Base-by-base conservation (phyloP, 2,797 vertebrate genomes). In the Malacoctenus gilli region DNA sequence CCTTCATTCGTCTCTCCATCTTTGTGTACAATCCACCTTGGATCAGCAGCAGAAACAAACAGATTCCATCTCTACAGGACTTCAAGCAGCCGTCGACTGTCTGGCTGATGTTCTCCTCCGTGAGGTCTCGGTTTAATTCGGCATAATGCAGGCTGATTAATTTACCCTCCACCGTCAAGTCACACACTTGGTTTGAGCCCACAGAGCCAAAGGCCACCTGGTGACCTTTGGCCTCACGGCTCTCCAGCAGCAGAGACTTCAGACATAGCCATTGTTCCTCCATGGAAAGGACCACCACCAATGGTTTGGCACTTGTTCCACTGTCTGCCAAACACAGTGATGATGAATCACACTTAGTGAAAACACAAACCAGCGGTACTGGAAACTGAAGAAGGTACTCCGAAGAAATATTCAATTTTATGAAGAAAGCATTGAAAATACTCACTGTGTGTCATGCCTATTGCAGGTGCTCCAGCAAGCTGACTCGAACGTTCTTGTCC, bases 31-130 rank as follows among this genome's bases (percentile, higher is more conserved):
- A 42, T 19, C 76, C 82, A 8, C 69, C 77, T 64, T 51, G 70
- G 42, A 85, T 73, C 42, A 86, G 34, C 25, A 88, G 66, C 39
- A 81, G 60, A 37, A 86, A 87, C 3, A 51, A 9, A 2, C 6
- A 19, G 9, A 38, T 34, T 32, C 53, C 77, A 5, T 49, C 51
- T 7, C 1, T 6, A 15, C 37, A 69, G 2, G 72, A 62, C 20
- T 35, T 59, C n/a, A 80, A 74, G 55, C 67, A 77, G n/a, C 21
- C 31, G 0, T 72, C 51, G 2, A 84, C 11, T 1, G 42, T 48
- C 31, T 53, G 57, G 18, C 59, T 23, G 40, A 76, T 40, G 32
- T 0, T 37, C 15, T 79, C 78, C n/a, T 79, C 73, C 8, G 53
- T 58, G 57, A 67, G 48, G 62, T 57, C n/a, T 47, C 51, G 22